Conservation (phyloP, 2,888 invertebrate species). For the Harpalus rubripes region DNA sequence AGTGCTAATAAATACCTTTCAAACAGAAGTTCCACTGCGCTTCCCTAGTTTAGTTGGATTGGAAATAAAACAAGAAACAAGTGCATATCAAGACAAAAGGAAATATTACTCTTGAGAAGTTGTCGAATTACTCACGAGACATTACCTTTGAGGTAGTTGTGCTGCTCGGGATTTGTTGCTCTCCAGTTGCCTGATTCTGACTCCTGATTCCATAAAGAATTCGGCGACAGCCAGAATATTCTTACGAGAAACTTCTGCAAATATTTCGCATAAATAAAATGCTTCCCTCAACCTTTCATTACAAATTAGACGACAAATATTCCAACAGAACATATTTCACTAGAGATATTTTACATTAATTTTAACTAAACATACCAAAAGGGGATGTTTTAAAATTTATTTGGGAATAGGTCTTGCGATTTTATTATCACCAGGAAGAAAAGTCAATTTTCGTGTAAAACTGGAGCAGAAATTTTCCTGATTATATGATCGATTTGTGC, state of each 20-base stretch:
- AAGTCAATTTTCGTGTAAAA: too few relatives aligned
- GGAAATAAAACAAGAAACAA: slow-evolving; percentile 31
- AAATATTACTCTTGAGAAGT: slow-evolving; percentile 49
- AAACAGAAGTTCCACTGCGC: slow-evolving; percentile 18
- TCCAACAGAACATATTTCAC: not conserved
- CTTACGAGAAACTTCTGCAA: slow-evolving; percentile 4
- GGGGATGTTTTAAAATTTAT: too few relatives aligned
- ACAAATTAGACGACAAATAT: not conserved
- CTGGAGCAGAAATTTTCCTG: too few relatives aligned
- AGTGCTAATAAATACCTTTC: not conserved
- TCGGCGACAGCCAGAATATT: slow-evolving; percentile 24
- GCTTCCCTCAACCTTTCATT: not conserved
- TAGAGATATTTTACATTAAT: not conserved
- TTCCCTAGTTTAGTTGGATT: slow-evolving; percentile 1
- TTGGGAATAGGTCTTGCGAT: too few relatives aligned
- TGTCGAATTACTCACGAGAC: slow-evolving; percentile 65
- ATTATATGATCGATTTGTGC: too few relatives aligned
- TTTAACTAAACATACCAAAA: not conserved
- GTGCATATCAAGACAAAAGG: slow-evolving; percentile 44
- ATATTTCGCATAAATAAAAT: slow-evolving; percentile 36
- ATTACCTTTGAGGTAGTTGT: slow-evolving; percentile 57
- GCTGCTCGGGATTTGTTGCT: slow-evolving; percentile 44
- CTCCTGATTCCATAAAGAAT: slow-evolving; percentile 33
- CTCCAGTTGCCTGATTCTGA: slow-evolving; percentile 35
- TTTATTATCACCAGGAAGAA: too few relatives aligned